Evolutionary conservation across 2,888 invertebrate species (phyloP).

Genomic region (Macaria notata): DNA sequence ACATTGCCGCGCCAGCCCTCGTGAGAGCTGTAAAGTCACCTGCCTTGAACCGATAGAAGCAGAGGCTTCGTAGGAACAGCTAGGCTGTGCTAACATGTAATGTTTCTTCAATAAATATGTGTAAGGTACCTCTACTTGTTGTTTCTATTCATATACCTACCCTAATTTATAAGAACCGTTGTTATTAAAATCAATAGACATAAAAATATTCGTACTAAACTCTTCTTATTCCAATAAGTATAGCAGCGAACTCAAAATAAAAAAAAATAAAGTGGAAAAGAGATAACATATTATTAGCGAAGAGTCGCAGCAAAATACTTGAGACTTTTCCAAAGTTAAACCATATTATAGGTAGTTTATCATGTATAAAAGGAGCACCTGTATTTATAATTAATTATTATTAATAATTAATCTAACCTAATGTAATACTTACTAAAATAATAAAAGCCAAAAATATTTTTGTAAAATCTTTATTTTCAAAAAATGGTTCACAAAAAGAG

Average conservation of each 20-base stretch:
- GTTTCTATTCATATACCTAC: constrained; percentile 37
- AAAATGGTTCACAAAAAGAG: constrained; percentile 64
- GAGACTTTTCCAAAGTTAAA: too few species aligned
- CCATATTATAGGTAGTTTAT: too few species aligned
- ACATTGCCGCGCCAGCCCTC: constrained; percentile 17
- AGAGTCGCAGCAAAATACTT: too few species aligned
- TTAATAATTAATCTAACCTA: too few species aligned
- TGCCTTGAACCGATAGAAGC: constrained; percentile 61
- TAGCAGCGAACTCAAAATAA: too few species aligned
- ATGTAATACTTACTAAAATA: not conserved
- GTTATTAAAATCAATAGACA: too few species aligned
- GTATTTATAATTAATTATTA: too few species aligned
- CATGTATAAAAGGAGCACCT: too few species aligned
- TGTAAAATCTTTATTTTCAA: constrained; percentile 67
- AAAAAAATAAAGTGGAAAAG: too few species aligned
- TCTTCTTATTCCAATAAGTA: too few species aligned
- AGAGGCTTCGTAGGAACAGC: constrained; percentile 69
- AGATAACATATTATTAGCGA: too few species aligned
- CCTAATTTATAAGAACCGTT: not conserved
- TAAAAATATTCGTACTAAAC: too few species aligned
- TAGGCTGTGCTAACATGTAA: constrained; percentile 74
- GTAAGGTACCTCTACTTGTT: constrained; percentile 57
- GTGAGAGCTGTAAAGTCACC: constrained; percentile 47
- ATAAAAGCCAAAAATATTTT: constrained; percentile 37
- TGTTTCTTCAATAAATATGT: constrained; percentile 77